These are phyloP conservation scores for Mastacembelus armatus DNA, from an alignment of 2,797 vertebrate genomes.

Conservation along the genomic window DNA sequence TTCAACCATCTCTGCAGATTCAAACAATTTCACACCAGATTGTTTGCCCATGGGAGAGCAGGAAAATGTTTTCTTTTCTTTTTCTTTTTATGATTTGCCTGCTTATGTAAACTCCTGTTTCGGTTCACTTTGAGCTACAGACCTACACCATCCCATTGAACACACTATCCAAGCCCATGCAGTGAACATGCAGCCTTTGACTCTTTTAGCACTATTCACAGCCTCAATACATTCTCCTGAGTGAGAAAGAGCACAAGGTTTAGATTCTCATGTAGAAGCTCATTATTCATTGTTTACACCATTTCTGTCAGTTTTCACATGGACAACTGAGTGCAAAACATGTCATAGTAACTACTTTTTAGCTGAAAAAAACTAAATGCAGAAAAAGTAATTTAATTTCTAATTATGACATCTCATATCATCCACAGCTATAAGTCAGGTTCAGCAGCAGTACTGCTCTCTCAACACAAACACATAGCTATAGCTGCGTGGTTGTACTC, in stretches of 20 bases:
- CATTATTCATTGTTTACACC: too few species aligned
- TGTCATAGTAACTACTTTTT: too few species aligned
- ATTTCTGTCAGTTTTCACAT: too few species aligned
- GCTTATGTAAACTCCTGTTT: constrained; percentile 32
- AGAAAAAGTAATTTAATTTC: too few species aligned
- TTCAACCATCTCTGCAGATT: constrained; percentile 2
- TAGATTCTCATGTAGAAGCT: too few species aligned
- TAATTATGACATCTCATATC: too few species aligned
- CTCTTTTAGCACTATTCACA: constrained; percentile 6
- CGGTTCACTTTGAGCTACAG: constrained; percentile 28
- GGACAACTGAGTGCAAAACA: too few species aligned
- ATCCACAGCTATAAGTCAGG: background rate
- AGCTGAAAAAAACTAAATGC: too few species aligned
- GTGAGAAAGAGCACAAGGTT: too few species aligned
- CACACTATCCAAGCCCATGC: constrained; percentile 16
- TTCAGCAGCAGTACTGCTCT: background rate
- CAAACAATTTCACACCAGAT: background rate
- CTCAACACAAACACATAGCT: background rate
- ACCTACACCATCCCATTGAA: constrained; percentile 34
- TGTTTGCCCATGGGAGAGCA: background rate
- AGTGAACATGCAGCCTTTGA: constrained; percentile 17
- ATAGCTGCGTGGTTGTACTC: background rate
- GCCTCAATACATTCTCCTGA: constrained; percentile 6
- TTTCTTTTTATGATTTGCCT: constrained; percentile 33
- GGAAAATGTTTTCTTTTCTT: constrained; percentile 14